A percentile compares a stretch with the other conserved stretches of the same genome.
Evolutionary conservation across 2,797 vertebrate genomes (phyloP).

Genomic region (Hoplostethus atlanticus): DNA sequence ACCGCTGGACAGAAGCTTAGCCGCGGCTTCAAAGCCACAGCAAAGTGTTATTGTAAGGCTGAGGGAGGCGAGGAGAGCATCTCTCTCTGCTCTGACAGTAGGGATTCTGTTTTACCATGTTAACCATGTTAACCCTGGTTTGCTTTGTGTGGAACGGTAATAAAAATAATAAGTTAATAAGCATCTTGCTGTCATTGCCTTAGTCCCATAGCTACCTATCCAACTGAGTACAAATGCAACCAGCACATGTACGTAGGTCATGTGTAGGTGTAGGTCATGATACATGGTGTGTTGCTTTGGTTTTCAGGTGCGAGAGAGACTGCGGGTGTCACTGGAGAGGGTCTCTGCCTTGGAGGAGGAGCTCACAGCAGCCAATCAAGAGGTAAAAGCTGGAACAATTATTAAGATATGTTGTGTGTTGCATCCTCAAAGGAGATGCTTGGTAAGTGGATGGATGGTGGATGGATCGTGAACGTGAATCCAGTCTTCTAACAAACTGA

Average conservation of each 20-base stretch:
- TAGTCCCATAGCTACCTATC: neutral
- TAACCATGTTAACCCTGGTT: conserved; percentile 15
- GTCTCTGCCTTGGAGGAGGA: conserved; percentile 99
- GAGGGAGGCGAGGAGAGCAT: conserved; percentile 1
- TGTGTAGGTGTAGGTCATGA: neutral
- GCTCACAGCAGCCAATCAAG: conserved; percentile 97
- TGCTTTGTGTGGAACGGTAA: neutral
- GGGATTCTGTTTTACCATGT: neutral
- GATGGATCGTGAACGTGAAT: neutral
- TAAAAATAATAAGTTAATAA: too few species aligned
- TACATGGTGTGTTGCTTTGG: conserved; percentile 55
- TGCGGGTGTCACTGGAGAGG: conserved; percentile 98
- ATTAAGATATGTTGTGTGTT: neutral
- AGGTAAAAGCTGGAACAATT: conserved; percentile 84
- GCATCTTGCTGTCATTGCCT: neutral
- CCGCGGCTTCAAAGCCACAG: conserved; percentile 21
- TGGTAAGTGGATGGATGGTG: neutral
- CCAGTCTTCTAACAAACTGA: too few species aligned
- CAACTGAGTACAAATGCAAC: neutral
- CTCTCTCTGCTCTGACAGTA: neutral
- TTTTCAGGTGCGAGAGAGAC: conserved; percentile 95
- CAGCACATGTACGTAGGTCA: neutral
- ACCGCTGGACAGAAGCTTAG: conserved; percentile 13
- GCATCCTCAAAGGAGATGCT: neutral
- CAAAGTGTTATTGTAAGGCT: conserved; percentile 35